phyloP scores from a whole-genome alignment of 1,140 invertebrate species.

The Microplitis demolitor region DNA sequence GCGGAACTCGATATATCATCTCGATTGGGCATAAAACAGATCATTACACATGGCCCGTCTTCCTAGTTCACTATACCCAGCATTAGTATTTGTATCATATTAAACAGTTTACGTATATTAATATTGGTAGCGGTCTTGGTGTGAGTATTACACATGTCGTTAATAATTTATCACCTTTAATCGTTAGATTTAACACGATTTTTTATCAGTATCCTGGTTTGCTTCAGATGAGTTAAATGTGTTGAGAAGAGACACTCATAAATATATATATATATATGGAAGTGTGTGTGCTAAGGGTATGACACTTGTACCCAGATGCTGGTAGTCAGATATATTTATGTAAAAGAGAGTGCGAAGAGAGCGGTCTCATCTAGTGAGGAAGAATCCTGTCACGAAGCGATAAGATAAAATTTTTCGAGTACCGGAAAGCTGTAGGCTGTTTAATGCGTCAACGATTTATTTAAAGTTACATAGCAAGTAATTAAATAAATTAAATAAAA shows the following conservation, averaged over 20 bases:
- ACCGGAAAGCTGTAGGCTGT: conserved; percentile 16
- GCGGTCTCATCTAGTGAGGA: background rate
- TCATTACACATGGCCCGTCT: conserved; percentile 57
- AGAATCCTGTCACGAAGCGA: conserved; percentile 12
- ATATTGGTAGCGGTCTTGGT: too few relatives aligned
- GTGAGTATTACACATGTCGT: too few relatives aligned
- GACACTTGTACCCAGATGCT: background rate
- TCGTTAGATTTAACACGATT: too few relatives aligned
- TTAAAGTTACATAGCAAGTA: background rate
- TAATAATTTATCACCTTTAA: too few relatives aligned
- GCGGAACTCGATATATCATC: conserved; percentile 44
- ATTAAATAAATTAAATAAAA: background rate
- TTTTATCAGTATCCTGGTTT: too few relatives aligned
- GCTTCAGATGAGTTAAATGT: too few relatives aligned
- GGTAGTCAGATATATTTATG: too few relatives aligned
- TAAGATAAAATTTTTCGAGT: conserved; percentile 13
- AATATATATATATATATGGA: too few relatives aligned
- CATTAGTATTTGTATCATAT: conserved; percentile 39
- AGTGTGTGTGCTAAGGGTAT: background rate
- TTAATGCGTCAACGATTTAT: background rate
- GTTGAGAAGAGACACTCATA: too few relatives aligned
- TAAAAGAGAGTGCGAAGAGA: background rate
- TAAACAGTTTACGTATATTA: too few relatives aligned
- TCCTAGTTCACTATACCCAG: conserved; percentile 47
- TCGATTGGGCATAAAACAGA: conserved; percentile 56